These are phyloP conservation scores for Rallus crepitans DNA, from an alignment of 2,797 vertebrate species.

Conservation along the genomic window DNA sequence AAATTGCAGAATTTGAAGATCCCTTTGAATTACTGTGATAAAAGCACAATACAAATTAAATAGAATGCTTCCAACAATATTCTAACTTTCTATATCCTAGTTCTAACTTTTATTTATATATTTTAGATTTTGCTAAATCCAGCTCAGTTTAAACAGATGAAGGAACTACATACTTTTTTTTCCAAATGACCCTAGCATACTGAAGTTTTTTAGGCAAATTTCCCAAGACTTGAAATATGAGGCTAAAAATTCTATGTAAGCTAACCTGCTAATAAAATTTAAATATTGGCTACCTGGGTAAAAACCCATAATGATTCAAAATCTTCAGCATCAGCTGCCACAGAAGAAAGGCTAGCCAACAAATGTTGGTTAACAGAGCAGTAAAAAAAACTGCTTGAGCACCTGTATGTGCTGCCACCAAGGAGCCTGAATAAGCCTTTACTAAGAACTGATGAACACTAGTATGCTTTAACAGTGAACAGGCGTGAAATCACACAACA, in stretches of 20 bases:
- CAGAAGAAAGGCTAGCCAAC: not conserved
- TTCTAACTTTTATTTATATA: not conserved
- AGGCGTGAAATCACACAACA: not conserved
- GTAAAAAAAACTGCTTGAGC: not conserved
- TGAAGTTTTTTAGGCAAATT: not conserved
- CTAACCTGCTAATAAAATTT: not conserved
- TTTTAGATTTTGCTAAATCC: not conserved
- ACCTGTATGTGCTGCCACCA: not conserved
- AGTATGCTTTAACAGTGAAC: not conserved
- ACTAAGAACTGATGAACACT: not conserved
- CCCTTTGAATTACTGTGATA: not conserved
- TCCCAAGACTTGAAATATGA: not conserved
- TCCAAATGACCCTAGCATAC: not conserved
- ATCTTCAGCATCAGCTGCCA: not conserved
- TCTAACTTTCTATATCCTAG: not conserved
- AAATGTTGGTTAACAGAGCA: not conserved
- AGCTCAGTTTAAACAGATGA: not conserved
- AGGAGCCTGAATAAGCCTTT: not conserved
- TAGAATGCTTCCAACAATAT: not conserved
- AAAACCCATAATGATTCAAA: not conserved
- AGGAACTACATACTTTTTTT: not conserved
- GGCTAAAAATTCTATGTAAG: not conserved
- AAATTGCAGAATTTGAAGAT: not conserved
- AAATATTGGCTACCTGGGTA: not conserved
- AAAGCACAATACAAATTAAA: not conserved